Evolutionary conservation across 2,888 invertebrate genomes (phyloP), one percentile per base, ranked within the genome.

Genomic region (Hedychridium roseum): DNA sequence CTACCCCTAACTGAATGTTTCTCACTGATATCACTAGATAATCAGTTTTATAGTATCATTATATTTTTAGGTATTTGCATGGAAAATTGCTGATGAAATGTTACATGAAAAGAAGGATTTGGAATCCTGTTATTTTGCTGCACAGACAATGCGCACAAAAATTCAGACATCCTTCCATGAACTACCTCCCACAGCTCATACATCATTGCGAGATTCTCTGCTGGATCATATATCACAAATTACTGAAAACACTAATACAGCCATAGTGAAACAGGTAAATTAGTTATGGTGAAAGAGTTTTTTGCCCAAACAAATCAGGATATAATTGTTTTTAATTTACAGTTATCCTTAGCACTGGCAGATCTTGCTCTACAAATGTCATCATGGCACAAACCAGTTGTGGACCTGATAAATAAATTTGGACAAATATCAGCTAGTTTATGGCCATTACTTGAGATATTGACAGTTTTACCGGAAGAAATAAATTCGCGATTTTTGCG

Each of bases 91-190:
- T 5, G 97, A 99, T 78, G 93, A 96, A 78, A 84, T 99, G 59
- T 82, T 99, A 42, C 91, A 91, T 62, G 87, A 92, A 66, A 94
- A 95, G 73, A 85, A 89, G 57, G 93, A 95, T 79, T 80, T 94
- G 54, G 90, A 96, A 70, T 94, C 95, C 2, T 95, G 96, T 80
- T 97, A 97, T 76, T 98, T 99, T 82, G 98, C 97, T 36, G 97
- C 98, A 7, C 98, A 98, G 80, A 99, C 98, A 1, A 94, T 99
- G 90, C 85, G 97, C 66, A 91, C 92, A 17, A 98, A 98, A 84
- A 94, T 96, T 38, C 93, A 94, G 75, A 86, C 88, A 56, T 92
- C 90, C 48, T 92, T 98, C 74, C 91, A 94, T 66, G 97, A 98
- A 79, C 81, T 98, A 54, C 97, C 97, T 0, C 74, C 85, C 4